Evolutionary conservation across 2,888 invertebrate species (phyloP).

Genomic region (Euclidia mi): DNA sequence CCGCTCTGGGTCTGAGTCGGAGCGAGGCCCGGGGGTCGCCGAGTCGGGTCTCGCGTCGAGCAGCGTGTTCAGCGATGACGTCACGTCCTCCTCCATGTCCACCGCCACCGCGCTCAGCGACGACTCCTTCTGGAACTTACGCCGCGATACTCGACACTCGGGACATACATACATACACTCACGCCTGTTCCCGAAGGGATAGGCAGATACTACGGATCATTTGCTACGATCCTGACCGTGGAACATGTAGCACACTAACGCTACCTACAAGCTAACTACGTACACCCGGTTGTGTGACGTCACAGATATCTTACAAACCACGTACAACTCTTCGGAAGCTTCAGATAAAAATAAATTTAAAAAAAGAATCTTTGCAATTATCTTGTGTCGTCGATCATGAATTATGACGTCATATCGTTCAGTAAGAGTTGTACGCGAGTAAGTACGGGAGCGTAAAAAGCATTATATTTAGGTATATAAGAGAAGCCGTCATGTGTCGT

Average conservation of each 20-base stretch:
- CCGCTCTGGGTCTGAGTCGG: conserved; percentile 75
- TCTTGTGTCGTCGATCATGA: too few relatives aligned
- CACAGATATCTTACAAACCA: neutral
- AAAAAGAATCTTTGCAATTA: too few relatives aligned
- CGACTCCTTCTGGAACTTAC: conserved; percentile 92
- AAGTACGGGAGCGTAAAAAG: neutral
- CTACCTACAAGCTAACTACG: neutral
- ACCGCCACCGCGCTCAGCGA: conserved; percentile 96
- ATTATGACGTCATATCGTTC: too few relatives aligned
- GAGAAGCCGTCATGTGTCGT: conserved; percentile 9
- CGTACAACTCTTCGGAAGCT: conserved; percentile 4
- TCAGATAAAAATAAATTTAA: neutral
- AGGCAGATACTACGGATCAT: too few relatives aligned
- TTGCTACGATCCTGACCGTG: too few relatives aligned
- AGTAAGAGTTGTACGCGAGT: neutral
- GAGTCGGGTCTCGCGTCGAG: conserved; percentile 93
- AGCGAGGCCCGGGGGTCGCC: conserved; percentile 79
- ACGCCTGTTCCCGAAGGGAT: too few relatives aligned
- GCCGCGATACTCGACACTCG: conserved; percentile 46
- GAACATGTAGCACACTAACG: conserved; percentile 10
- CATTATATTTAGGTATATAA: too few relatives aligned
- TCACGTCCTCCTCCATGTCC: conserved; percentile 98
- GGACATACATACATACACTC: too few relatives aligned
- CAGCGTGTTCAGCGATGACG: conserved; percentile 97
- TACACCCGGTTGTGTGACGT: too few relatives aligned